These are phyloP conservation scores for Epizoanthus fatuus DNA, from an alignment of 92 coral and sea anemone genomes.

Conservation along the genomic window DNA sequence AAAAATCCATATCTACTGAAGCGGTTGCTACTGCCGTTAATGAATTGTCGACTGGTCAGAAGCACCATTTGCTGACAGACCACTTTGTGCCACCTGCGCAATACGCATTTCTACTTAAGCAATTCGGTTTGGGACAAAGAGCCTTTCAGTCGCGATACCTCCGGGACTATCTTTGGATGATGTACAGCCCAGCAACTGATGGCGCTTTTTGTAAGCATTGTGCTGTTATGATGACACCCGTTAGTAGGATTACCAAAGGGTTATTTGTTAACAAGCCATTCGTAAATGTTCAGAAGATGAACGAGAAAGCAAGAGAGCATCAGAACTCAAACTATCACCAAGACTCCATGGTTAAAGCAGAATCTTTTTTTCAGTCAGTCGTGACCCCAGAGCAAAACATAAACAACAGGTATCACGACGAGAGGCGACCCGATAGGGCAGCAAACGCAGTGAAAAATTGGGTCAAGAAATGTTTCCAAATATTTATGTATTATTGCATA, in stretches of 20 bases:
- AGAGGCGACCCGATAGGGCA: too few species aligned
- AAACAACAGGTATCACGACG: conserved; percentile 46
- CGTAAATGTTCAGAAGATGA: conserved; percentile 19
- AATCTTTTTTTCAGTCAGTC: conserved; percentile 27
- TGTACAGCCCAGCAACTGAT: conserved; percentile 32
- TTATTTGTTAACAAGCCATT: conserved; percentile 38
- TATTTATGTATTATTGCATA: conserved; percentile 20
- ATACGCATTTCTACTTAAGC: conserved; percentile 23
- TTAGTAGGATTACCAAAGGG: conserved; percentile 17
- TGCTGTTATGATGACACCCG: conserved; percentile 31
- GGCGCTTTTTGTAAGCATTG: conserved; percentile 32
- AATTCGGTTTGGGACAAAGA: conserved; percentile 21
- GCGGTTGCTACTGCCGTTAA: conserved; percentile 37
- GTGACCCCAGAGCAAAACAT: conserved; percentile 21
- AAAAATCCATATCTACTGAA: conserved; percentile 16
- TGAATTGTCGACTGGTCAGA: conserved; percentile 27
- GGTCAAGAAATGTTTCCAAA: too few species aligned
- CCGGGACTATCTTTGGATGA: conserved; percentile 27
- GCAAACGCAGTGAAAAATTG: too few species aligned
- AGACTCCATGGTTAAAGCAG: background rate
- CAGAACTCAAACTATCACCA: conserved; percentile 30
- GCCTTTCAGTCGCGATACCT: conserved; percentile 35
- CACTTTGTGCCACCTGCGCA: conserved; percentile 35
- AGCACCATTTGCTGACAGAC: conserved; percentile 22
- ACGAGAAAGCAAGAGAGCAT: conserved; percentile 32